phyloP scores from a whole-genome alignment of 1,140 invertebrate species.

The Tetragnatha versicolor region DNA sequence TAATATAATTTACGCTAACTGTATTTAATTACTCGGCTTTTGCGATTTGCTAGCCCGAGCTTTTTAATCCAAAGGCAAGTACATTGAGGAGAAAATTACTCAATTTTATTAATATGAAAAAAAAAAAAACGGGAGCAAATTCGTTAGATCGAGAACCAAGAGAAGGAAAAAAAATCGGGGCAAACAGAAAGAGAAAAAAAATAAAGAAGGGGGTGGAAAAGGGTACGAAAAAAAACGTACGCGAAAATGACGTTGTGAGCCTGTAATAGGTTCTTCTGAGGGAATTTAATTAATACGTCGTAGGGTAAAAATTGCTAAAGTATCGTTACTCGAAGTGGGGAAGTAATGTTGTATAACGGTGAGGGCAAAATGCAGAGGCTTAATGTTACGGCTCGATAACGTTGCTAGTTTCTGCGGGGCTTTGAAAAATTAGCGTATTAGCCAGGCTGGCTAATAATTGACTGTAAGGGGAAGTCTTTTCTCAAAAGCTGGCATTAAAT shows the following conservation, averaged over 20 bases:
- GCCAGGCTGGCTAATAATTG: slow-evolving; percentile 10
- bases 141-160: slow-evolving; percentile 13
- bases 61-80: neutral
- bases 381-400: slow-evolving; percentile 28
- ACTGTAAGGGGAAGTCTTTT: slow-evolving; percentile 6
- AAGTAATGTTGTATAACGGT: slow-evolving; percentile 14
- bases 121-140: slow-evolving; percentile 4
- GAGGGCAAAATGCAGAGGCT: neutral
- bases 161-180: neutral
- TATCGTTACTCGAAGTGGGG: slow-evolving; percentile 3
- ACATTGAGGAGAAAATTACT: slow-evolving; percentile 15
- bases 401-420: neutral
- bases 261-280: slow-evolving; percentile 31
- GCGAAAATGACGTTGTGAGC: slow-evolving; percentile 33
- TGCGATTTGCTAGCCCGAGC: neutral
- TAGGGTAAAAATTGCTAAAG: slow-evolving; percentile 23
- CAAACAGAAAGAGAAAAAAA: neutral
- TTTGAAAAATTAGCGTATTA: slow-evolving; percentile 34
- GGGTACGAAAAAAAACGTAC: neutral
- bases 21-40: slow-evolving; percentile 28
- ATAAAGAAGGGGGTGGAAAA: neutral
- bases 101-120: slow-evolving; percentile 22
- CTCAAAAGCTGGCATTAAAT: slow-evolving; percentile 11
- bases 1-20: slow-evolving; percentile 25
- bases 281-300: slow-evolving; percentile 30